Evolutionary conservation across 2,113 vertebrate species (phyloP).

Genomic region (Psephotus haematonotus): DNA sequence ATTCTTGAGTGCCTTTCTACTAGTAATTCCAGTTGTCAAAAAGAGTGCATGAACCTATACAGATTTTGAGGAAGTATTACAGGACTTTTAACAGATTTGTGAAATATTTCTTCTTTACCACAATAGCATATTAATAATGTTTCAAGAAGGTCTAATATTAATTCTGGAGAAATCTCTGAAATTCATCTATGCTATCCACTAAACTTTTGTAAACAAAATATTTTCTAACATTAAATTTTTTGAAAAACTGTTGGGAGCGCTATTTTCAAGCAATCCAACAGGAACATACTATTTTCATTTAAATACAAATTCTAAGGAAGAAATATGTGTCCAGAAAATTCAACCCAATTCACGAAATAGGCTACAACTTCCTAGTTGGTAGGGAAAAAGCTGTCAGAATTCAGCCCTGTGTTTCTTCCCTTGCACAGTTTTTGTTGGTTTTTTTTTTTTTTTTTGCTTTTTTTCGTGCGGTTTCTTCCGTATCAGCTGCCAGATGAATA

Average conservation of each 20-base stretch:
- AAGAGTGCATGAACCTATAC: background rate
- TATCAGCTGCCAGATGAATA: background rate
- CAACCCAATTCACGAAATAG: background rate
- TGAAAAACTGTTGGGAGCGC: background rate
- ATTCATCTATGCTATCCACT: background rate
- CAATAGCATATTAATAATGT: background rate
- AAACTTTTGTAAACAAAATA: background rate
- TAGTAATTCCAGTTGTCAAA: background rate
- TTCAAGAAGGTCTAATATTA: background rate
- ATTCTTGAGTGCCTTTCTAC: background rate
- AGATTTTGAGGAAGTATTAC: background rate
- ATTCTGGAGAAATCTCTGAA: background rate
- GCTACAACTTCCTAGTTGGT: background rate
- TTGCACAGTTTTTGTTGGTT: background rate
- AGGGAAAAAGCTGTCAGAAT: background rate
- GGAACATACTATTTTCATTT: background rate
- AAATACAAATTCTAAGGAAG: background rate
- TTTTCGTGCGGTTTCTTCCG: rapidly evolving
- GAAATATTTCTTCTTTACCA: background rate
- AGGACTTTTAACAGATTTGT: background rate
- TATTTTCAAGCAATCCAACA: background rate
- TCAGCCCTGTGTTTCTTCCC: background rate
- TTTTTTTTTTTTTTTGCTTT: background rate
- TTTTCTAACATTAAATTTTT: background rate
- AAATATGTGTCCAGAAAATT: background rate